These are phyloP conservation scores for Matsumyia berberina DNA, from an alignment of 2,888 invertebrate species.

Conservation along the genomic window DNA sequence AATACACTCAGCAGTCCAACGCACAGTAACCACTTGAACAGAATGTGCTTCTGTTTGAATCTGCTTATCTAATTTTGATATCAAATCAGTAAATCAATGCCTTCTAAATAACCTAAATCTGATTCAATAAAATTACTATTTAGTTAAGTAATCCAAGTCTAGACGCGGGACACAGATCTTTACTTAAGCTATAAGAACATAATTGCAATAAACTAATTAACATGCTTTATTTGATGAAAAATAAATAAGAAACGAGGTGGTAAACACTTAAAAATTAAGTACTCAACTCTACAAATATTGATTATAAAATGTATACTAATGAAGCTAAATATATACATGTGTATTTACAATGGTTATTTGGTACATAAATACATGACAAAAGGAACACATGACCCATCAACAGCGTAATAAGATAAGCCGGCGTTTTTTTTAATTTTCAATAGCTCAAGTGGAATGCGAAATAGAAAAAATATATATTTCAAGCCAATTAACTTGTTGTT, in stretches of 20 bases:
- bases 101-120: too few relatives aligned
- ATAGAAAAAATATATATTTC: too few relatives aligned
- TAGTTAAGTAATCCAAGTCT: not conserved
- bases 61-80: too few relatives aligned
- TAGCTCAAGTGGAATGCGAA: not conserved
- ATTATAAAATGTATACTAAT: not conserved
- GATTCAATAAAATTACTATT: not conserved
- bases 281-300: not conserved
- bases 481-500: too few relatives aligned
- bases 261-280: not conserved
- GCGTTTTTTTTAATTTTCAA: not conserved
- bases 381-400: not conserved
- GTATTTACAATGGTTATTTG: not conserved
- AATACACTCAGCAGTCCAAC: too few relatives aligned
- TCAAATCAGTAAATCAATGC: too few relatives aligned
- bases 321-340: not conserved
- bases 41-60: too few relatives aligned
- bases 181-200: not conserved
- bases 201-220: conserved; percentile 5
- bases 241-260: not conserved
- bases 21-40: too few relatives aligned
- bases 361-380: not conserved
- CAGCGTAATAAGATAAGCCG: not conserved
- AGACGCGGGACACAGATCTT: not conserved
- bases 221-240: not conserved